Evolutionary conservation across 2,797 vertebrate species (phyloP).

Genomic region (Gymnothorax reevesii): DNA sequence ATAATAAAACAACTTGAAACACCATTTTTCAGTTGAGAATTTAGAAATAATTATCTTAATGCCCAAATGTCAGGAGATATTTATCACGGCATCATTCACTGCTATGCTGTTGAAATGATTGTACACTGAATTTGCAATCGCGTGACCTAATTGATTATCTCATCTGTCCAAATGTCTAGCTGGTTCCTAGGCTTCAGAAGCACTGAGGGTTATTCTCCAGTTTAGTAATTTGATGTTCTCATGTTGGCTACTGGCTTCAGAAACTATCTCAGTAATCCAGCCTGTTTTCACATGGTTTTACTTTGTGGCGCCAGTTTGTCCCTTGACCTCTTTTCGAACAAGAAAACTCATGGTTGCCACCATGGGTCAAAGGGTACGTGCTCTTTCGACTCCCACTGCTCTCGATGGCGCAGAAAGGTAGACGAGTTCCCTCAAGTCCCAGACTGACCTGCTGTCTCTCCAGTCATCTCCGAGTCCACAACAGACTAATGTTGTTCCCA

Average conservation of each 20-base stretch:
- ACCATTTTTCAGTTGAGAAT: constrained; percentile 37
- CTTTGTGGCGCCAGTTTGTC: constrained; percentile 50
- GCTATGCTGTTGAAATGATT: not conserved
- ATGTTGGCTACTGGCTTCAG: constrained; percentile 41
- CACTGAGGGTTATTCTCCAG: constrained; percentile 42
- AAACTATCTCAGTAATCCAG: constrained; percentile 58
- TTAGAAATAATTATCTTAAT: constrained; percentile 23
- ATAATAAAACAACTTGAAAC: constrained; percentile 29
- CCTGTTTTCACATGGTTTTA: constrained; percentile 46
- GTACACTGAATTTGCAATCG: not conserved
- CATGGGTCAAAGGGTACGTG: constrained; percentile 11
- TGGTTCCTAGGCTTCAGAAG: constrained; percentile 39
- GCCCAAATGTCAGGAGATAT: not conserved
- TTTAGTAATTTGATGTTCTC: constrained; percentile 57
- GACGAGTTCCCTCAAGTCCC: constrained; percentile 41
- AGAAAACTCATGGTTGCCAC: constrained; percentile 45
- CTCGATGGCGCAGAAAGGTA: constrained; percentile 45
- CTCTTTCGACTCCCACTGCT: not conserved
- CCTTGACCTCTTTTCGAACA: constrained; percentile 47
- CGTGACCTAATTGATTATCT: not conserved
- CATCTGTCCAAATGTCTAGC: constrained; percentile 44
- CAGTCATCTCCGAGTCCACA: constrained; percentile 50
- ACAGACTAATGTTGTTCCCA: constrained; percentile 43
- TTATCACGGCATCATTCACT: not conserved
- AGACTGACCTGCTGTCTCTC: constrained; percentile 29